Evolutionary conservation across 2,113 vertebrate genomes (phyloP), one percentile per base, ranked within the genome.

Genomic region (Epinephelus lanceolatus): DNA sequence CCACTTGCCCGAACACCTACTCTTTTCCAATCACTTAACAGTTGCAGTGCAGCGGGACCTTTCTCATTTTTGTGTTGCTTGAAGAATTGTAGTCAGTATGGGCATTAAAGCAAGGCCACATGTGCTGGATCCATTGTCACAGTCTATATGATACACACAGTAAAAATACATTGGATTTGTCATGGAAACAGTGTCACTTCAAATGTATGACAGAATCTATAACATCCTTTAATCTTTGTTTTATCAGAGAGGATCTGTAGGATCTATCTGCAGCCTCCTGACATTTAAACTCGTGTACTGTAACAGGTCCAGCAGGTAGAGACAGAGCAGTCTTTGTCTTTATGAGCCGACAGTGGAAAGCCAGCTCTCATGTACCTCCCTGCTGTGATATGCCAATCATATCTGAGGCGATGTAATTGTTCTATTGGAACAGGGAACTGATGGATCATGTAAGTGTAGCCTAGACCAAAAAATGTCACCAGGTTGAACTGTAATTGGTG

Each of bases 341-440:
- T 21, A 68, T 52, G 25, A 37, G 37, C 61, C 62, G 69, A 75
- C 23, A 1, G 77, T 15, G 55, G 77, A 49, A 77, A 80, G 76
- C 27, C 17, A 0, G 6, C 80, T 56, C 70, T 88, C 53, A 37
- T 87, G 53, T 71, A 78, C 21, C 69, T 69, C 65, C 83, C 62
- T 37, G 57, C 81, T 81, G 62, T 73, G 80, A 75, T 71, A 57
- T 42, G 76, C 73, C 87, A 67, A 13, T 89, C 85, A 76, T 9
- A 65, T 78, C 71, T 65, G 4, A 66, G 49, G 27, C 0, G 3
- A 59, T 71, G 33, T 67, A 81, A 68, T 45, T 76, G 67, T 66
- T 75, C 47, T 45, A 25, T 55, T 71, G 18, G 55, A 88, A 45
- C 40, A n/a, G 59, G 57, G 57, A 82, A 56, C 47, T 61, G 59